These are phyloP conservation scores for Podarcis raffonei DNA, from an alignment of 2,113 vertebrate genomes.

Conservation along the genomic window DNA sequence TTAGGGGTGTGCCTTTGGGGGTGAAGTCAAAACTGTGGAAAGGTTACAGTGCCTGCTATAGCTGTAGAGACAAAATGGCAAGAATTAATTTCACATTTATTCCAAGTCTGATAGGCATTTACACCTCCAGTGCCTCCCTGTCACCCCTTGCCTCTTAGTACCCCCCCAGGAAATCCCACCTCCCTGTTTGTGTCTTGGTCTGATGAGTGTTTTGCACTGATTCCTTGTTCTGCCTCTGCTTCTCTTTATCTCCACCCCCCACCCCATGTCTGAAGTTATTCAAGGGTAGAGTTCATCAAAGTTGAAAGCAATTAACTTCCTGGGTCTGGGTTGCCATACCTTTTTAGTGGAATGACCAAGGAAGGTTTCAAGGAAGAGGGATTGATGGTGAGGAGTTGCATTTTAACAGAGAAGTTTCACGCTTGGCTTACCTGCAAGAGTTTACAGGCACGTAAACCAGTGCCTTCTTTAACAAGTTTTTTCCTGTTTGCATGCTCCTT, in stretches of 20 bases:
- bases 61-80: too few relatives aligned
- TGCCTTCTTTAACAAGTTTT: slow-evolving; percentile 36
- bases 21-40: too few relatives aligned
- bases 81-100: too few relatives aligned
- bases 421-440: slow-evolving; percentile 66
- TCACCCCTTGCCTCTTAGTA: too few relatives aligned
- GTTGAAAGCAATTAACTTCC: slow-evolving; percentile 47
- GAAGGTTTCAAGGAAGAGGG: background rate
- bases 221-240: slow-evolving; percentile 28
- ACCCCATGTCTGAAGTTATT: background rate
- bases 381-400: slow-evolving; percentile 27
- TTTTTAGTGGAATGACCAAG: slow-evolving; percentile 42
- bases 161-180: too few relatives aligned
- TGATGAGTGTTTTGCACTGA: slow-evolving; percentile 5
- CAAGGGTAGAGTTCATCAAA: slow-evolving; percentile 65
- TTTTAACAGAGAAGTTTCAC: slow-evolving; percentile 67
- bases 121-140: too few relatives aligned
- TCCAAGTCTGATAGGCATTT: too few relatives aligned
- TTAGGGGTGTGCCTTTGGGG: too few relatives aligned
- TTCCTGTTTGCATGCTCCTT: background rate
- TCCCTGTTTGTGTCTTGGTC: background rate
- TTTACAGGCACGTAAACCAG: slow-evolving; percentile 45
- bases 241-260: background rate
- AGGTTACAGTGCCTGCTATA: too few relatives aligned
- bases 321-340: slow-evolving; percentile 52